These are phyloP conservation scores for Colius striatus DNA, from an alignment of 2,113 vertebrate genomes.

Conservation along the genomic window DNA sequence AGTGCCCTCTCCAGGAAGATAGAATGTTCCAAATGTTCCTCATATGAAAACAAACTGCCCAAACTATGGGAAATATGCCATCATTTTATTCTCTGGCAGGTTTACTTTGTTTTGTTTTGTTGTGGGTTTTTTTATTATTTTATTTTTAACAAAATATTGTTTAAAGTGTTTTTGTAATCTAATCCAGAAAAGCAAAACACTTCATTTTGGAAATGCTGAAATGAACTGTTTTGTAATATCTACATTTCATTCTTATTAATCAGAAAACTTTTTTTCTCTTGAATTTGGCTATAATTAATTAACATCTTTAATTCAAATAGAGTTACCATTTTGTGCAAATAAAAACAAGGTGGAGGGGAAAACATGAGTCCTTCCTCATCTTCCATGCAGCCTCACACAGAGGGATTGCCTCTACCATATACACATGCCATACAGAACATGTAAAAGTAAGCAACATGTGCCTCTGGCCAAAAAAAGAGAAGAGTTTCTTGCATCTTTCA, in stretches of 20 bases:
- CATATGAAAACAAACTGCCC: neutral
- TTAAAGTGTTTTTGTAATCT: conserved; percentile 24
- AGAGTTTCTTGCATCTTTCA: neutral
- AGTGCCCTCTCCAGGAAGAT: conserved; percentile 52
- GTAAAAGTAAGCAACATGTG: neutral
- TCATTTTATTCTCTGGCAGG: neutral
- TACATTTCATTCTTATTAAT: conserved; percentile 36
- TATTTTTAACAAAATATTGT: conserved; percentile 16
- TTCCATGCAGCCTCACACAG: neutral
- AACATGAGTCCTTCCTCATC: neutral
- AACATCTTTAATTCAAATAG: neutral
- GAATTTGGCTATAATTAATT: neutral
- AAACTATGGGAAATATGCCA: neutral
- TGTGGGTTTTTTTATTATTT: neutral
- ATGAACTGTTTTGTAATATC: conserved; percentile 21
- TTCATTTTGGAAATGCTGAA: conserved; percentile 1
- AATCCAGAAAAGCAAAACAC: neutral
- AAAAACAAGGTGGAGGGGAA: neutral
- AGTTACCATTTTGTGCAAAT: neutral
- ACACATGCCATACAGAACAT: rapidly evolving
- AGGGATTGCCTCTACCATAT: neutral
- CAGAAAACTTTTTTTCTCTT: neutral
- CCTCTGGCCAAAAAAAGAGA: neutral
- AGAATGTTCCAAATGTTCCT: conserved; percentile 7
- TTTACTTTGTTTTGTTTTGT: neutral